A percentile compares a stretch with the other conserved stretches of the same genome.
phyloP scores from a whole-genome alignment of 2,113 vertebrate genomes.

The Puffinus mauretanicus region DNA sequence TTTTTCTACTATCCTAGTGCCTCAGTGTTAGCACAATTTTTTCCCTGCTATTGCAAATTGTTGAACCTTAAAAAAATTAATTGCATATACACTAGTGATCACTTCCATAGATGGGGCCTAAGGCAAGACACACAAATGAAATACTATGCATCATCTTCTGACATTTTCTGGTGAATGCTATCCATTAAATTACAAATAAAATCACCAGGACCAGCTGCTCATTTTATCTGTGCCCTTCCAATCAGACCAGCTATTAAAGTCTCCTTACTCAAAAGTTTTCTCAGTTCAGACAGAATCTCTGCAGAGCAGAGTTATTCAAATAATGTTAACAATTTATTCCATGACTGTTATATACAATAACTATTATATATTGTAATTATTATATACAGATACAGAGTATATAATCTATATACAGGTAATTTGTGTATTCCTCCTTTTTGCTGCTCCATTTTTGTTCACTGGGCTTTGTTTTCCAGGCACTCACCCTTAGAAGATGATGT shows the following conservation, averaged over 20 bases:
- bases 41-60: constrained; percentile 22
- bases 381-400: not conserved
- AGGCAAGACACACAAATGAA: constrained; percentile 51
- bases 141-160: not conserved
- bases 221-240: constrained; percentile 17
- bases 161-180: constrained; percentile 33
- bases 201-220: constrained; percentile 16
- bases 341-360: not conserved
- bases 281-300: constrained; percentile 14
- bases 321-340: not conserved
- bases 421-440: not conserved
- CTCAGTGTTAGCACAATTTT: not conserved
- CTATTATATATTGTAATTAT: not conserved
- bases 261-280: not conserved
- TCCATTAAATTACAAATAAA: constrained; percentile 53
- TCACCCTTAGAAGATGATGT: not conserved
- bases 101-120: constrained; percentile 16
- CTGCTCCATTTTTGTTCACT: not conserved
- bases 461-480: not conserved
- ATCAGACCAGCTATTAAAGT: not conserved
- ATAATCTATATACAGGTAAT: not conserved
- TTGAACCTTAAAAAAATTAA: constrained; percentile 47
- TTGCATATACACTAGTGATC: constrained; percentile 46
- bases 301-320: not conserved
- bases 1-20: not conserved